phyloP scores from a whole-genome alignment of 2,888 invertebrate species.

The Caenorhabditis wallacei region DNA sequence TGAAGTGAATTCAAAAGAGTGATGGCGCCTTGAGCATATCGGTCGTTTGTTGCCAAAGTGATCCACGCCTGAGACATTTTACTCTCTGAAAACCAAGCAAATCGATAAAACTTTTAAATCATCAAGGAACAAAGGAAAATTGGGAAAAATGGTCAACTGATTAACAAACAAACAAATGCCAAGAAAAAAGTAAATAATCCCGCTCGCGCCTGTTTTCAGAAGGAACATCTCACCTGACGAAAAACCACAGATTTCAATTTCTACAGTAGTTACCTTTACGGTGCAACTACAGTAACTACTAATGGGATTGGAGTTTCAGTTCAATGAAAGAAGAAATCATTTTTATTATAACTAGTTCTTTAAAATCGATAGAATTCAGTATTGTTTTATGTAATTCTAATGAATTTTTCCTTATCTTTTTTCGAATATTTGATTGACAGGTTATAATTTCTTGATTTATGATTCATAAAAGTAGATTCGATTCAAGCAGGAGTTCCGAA shows the following conservation, averaged over 20 bases:
- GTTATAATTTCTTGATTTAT: too few relatives aligned
- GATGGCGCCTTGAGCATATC: constrained; percentile 93
- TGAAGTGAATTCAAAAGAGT: constrained; percentile 94
- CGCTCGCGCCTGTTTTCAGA: background rate
- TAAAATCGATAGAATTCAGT: too few relatives aligned
- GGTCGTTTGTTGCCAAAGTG: constrained; percentile 98
- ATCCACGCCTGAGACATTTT: constrained; percentile 90
- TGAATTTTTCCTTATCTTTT: too few relatives aligned
- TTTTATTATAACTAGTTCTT: too few relatives aligned
- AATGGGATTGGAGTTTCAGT: too few relatives aligned
- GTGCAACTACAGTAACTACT: background rate
- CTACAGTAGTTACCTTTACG: background rate
- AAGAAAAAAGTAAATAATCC: background rate
- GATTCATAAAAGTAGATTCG: too few relatives aligned
- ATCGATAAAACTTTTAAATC: background rate
- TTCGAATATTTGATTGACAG: too few relatives aligned
- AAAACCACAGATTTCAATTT: background rate
- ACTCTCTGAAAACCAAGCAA: background rate
- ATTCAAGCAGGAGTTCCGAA: too few relatives aligned
- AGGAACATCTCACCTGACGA: background rate
- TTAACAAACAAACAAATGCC: background rate
- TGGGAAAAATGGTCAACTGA: background rate
- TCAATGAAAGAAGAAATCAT: too few relatives aligned
- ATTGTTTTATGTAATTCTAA: too few relatives aligned
- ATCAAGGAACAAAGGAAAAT: background rate